Conservation (phyloP, 2,797 vertebrate species). For the Chrosomus eos region DNA sequence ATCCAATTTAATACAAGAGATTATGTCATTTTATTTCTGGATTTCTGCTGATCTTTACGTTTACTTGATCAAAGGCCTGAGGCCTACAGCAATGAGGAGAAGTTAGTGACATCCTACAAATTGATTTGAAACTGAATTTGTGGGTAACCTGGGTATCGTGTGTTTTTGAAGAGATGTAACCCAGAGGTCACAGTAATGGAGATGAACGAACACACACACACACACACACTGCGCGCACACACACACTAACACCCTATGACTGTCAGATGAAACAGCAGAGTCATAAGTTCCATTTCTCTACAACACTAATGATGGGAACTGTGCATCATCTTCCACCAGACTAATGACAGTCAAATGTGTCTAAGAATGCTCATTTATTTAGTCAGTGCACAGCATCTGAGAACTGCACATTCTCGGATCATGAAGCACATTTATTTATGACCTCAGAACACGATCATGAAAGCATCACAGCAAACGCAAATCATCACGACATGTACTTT, state of each 20-base stretch:
- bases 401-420: background rate
- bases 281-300: constrained; percentile 1
- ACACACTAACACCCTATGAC: background rate
- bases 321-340: constrained; percentile 8
- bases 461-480: background rate
- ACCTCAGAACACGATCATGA: background rate
- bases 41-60: background rate
- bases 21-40: background rate
- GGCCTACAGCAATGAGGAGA: background rate
- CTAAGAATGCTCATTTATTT: background rate
- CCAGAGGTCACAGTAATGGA: constrained; percentile 12
- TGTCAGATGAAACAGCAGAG: background rate
- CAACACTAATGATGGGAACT: constrained; percentile 16
- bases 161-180: background rate
- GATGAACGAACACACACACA: background rate
- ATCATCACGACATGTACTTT: too few species aligned
- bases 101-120: too few species aligned
- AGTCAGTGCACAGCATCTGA: background rate
- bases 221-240: background rate
- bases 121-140: background rate
- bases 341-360: background rate
- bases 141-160: background rate
- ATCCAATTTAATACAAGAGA: background rate
- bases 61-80: background rate
- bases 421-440: background rate